Evolutionary conservation across 2,888 invertebrate genomes (phyloP), one percentile per base, ranked within the genome.

Genomic region (Lithophane socia): DNA sequence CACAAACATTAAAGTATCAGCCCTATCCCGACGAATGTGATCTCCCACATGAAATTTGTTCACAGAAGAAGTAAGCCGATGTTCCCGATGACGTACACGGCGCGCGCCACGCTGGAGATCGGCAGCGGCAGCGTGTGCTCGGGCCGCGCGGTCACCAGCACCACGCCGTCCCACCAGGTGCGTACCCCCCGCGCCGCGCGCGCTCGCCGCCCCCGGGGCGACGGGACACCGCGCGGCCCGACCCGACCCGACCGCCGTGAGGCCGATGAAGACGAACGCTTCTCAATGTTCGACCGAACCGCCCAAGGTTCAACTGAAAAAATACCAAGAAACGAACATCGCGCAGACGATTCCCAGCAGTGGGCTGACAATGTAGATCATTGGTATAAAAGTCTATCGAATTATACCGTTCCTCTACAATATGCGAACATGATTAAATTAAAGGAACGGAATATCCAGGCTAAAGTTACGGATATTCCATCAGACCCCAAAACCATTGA

Each of bases 141-240:
- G 93, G 96, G 96, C 94, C 96, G 96, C 94, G 96, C 96, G 92
- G 95, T 95, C 94, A 96, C 96, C 93, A 95, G 95, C 94, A 96
- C 96, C 93, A 95, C 97, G 91, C 94, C 96, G 83, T 95, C 96
- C 93, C 95, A 96, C 93, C 96, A 96, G 96, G 96, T 96, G 95
- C 95, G 96, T 95, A 95, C 92, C 79, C 70, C 80, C 21, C 67
- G 67, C 58, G 2, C 49, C 12, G 47, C 12, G 9, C 44, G 44
- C 44, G 44, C 37, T 1, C 3, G 37, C 37, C 37, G 37, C 37
- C 5, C 37, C 5, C 37, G 37, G 4, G 37, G 37, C 37, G 37
- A 37, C 37, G 37, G 37, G 37, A 72, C 66, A 87, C 91, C 91
- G 90, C 91, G 90, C 90, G 90, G 90, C 91, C 91, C 90, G 88